Base-by-base conservation (phyloP, 2,797 vertebrate species). In the Phoeniculus purpureus region DNA sequence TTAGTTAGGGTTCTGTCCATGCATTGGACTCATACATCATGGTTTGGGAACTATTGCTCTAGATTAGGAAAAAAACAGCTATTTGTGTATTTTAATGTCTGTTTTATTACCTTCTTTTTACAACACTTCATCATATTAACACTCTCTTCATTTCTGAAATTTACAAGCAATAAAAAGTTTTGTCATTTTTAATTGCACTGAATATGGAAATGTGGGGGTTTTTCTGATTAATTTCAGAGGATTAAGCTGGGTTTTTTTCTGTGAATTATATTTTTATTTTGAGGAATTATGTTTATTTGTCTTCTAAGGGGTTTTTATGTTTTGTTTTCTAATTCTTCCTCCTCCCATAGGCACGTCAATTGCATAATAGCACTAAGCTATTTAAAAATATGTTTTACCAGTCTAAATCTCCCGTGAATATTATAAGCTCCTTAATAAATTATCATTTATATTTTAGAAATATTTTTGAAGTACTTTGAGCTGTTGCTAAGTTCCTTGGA, bases 31-130 rank as follows among this genome's bases (percentile, higher is more conserved):
- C 4, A 10, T 25, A 54, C 2, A 7, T 58, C 19, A 19, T 12
- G 4, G 1, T n/a, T 27, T 85, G 10, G 32, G 12, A 88, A 78
- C 2, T 5, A 40, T 13, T 68, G 15, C 4, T 22, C 32, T 43
- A 56, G 19, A 52, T 52, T 40, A 76, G 16, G 23, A 56, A 89
- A 73, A 72, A 32, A 81, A 31, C 11, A 62, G 9, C 2, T 27
- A 52, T 82, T 66, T 1, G 29, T 4, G 6, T 48, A 32, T 58
- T 89, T 81, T 85, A 12, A 14, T 32, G 16, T 18, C 7, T 27
- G 27, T 51, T 32, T 8, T 15, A 7, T 2, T 1, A 4, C 11
- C 6, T 0, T 15, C 1, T n/a, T 71, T 65, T 54, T 17, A 10
- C 17, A 79, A 29, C 6, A 48, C 5, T 47, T 85, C 17, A 68